These are phyloP conservation scores for Tenthredo notha DNA, from an alignment of 2,888 invertebrate species.

Conservation along the genomic window DNA sequence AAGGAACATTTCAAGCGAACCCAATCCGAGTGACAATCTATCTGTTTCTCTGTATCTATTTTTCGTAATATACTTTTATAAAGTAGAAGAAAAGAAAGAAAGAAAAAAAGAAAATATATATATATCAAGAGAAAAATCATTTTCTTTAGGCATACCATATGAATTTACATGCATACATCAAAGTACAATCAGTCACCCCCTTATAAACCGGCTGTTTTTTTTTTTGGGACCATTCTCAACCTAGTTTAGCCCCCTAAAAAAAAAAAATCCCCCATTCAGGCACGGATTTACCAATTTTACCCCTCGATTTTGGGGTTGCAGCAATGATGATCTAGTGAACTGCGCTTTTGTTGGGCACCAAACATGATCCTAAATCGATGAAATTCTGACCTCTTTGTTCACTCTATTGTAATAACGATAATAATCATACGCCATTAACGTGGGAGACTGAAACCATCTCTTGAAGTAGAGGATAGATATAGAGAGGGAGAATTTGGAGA, in stretches of 20 bases:
- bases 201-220: too few relatives aligned
- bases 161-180: too few relatives aligned
- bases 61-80: neutral
- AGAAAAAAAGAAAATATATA: too few relatives aligned
- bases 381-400: neutral
- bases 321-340: neutral
- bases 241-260: too few relatives aligned
- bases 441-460: neutral
- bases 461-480: neutral
- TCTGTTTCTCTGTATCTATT: neutral
- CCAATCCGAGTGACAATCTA: neutral
- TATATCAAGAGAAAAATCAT: too few relatives aligned
- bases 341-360: neutral
- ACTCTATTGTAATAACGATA: neutral
- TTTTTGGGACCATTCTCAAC: too few relatives aligned
- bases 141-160: too few relatives aligned
- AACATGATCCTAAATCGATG: neutral
- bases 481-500: neutral
- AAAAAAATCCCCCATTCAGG: neutral
- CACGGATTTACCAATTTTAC: neutral
- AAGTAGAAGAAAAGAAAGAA: too few relatives aligned
- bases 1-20: neutral
- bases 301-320: too few relatives aligned
- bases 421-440: slow-evolving; percentile 15
- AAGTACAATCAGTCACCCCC: too few relatives aligned